Evolutionary conservation across 1,140 invertebrate genomes (phyloP), one percentile per base, ranked within the genome.

Genomic region (Grapholita molesta): DNA sequence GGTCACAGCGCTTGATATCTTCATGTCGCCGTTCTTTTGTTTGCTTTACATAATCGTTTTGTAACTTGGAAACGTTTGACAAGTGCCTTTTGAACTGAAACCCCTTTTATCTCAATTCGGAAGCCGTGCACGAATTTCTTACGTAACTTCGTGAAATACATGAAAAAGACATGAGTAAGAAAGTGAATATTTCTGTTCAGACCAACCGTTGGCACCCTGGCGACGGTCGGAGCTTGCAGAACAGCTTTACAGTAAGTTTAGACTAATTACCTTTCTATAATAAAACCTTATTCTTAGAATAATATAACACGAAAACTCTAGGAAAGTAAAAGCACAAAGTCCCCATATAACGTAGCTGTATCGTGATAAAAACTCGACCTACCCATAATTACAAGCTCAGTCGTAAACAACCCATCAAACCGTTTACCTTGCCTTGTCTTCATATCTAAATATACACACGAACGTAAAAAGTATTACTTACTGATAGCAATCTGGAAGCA

Each of bases 171-270:
- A 48, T 48, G 15, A 48, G 42, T 48, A 48, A 61, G 24, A 61
- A 2, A 61, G 55, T 15, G 55, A 61, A 61, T 61, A 61, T 61
- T 61, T 61, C 55, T 61, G 55, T 61, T 61, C 25, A 61, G 55
- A 61, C 55, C 55, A 61, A 61, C 55, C 55, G 55, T 61, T 32
- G 55, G 25, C 55, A 61, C 55, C 55, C n/a, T 61, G 55, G 55
- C 55, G 55, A 61, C 55, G 55, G 55, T 61, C 55, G 24, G 55
- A 61, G 55, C 24, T 61, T 30, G 55, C 55, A 61, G 55, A 61
- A 32, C 55, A 61, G 18, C 55, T 61, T 61, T 61, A 61, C 55
- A 61, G 55, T 61, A 61, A 61, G 55, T 61, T 61, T 61, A 61
- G 55, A 61, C 12, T 28, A 61, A 48, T 48, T 48, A 48, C n/a